Evolutionary conservation across 2,888 invertebrate species (phyloP).

Genomic region (Bombyx huttoni): DNA sequence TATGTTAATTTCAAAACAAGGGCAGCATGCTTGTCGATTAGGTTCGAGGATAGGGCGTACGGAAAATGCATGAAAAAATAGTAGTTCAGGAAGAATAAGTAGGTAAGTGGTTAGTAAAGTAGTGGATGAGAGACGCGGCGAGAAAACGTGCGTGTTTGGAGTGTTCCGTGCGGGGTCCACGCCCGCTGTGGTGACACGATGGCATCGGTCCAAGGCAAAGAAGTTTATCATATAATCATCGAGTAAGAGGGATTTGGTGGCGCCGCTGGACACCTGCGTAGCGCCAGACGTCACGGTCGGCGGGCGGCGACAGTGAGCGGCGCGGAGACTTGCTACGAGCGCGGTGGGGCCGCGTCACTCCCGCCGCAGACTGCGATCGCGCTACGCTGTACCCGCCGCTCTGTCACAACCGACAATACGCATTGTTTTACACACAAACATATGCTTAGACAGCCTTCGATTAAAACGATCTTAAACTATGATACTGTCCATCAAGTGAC

Average conservation of each 20-base stretch:
- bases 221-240: too few species aligned
- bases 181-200: conserved; percentile 27
- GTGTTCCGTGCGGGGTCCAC: conserved; percentile 69
- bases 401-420: conserved; percentile 19
- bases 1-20: conserved; percentile 22
- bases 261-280: conserved; percentile 68
- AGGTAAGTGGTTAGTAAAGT: conserved; percentile 64
- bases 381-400: conserved; percentile 70
- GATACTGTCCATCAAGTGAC: too few species aligned
- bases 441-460: too few species aligned
- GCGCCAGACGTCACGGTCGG: conserved; percentile 73
- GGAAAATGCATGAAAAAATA: conserved; percentile 59
- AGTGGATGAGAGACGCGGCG: conserved; percentile 57
- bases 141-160: conserved; percentile 54
- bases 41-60: conserved; percentile 48
- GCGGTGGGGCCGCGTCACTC: conserved; percentile 62
- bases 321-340: conserved; percentile 87
- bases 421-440: not conserved
- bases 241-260: conserved; percentile 18
- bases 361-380: conserved; percentile 90
- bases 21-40: conserved; percentile 54
- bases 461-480: too few species aligned
- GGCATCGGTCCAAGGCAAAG: not conserved
- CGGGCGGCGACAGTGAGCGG: conserved; percentile 87
- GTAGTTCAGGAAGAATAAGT: conserved; percentile 55